Evolutionary conservation across 2,888 invertebrate genomes (phyloP).

Genomic region (Coecobrya sp.): DNA sequence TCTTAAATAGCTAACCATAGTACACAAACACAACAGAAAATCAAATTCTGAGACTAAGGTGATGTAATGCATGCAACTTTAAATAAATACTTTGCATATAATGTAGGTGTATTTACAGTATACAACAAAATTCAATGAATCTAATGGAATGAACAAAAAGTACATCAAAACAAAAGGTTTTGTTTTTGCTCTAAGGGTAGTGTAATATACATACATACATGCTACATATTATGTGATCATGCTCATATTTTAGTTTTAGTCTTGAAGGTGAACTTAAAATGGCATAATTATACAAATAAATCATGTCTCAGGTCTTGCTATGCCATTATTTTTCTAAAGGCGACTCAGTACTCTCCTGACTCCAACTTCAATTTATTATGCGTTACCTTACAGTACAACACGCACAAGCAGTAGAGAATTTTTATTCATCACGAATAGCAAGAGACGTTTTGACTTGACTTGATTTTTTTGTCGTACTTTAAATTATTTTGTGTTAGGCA

Average conservation of each 20-base stretch:
- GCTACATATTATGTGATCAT: background rate
- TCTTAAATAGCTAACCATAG: background rate
- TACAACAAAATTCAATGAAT: slow-evolving; percentile 25
- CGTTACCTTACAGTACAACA: slow-evolving; percentile 11
- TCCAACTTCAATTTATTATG: slow-evolving; percentile 44
- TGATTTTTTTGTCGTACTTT: slow-evolving; percentile 63
- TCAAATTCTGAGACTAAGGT: background rate
- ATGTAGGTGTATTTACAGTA: background rate
- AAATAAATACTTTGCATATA: slow-evolving; percentile 5
- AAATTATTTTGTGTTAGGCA: slow-evolving; percentile 40
- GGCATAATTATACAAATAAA: slow-evolving; percentile 86
- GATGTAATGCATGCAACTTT: slow-evolving; percentile 17
- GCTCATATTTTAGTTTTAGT: slow-evolving; percentile 42
- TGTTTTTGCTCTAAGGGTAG: slow-evolving; percentile 58
- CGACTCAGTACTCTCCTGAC: slow-evolving; percentile 64
- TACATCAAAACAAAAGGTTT: background rate
- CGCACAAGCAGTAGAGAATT: slow-evolving; percentile 16
- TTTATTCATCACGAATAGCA: slow-evolving; percentile 18
- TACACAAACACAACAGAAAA: background rate
- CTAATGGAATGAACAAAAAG: slow-evolving; percentile 5
- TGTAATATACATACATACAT: background rate
- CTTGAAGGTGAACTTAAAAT: slow-evolving; percentile 78
- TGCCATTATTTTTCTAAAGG: slow-evolving; percentile 83
- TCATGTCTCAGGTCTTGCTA: slow-evolving; percentile 78
- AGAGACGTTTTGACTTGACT: slow-evolving; percentile 39